Percentiles rank a stretch among this genome's conserved stretches.
Evolutionary conservation across 2,113 vertebrate genomes (phyloP).

Genomic region (Speoplatyrhinus poulsoni): DNA sequence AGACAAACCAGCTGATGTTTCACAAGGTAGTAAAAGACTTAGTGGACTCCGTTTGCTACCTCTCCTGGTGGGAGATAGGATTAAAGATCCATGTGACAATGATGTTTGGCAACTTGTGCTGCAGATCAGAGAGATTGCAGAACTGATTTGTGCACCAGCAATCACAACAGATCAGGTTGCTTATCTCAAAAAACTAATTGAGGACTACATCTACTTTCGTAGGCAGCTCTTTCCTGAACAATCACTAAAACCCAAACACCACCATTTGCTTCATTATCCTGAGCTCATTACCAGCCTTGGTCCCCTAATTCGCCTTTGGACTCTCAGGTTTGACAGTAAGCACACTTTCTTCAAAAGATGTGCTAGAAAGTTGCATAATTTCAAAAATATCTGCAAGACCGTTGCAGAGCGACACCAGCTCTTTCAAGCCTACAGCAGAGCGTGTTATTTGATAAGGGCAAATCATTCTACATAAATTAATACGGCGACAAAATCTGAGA

Average conservation of each 20-base stretch:
- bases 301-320: conserved; percentile 6
- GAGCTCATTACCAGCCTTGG: neutral
- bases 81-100: too few species aligned
- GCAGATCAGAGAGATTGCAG: too few species aligned
- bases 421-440: neutral
- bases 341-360: neutral
- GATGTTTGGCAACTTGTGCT: too few species aligned
- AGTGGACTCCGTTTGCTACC: neutral
- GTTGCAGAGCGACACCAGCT: conserved; percentile 10
- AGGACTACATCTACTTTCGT: conserved; percentile 7
- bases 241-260: conserved; percentile 13
- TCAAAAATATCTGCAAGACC: neutral
- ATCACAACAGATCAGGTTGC: neutral
- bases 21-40: neutral
- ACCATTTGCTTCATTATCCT: conserved; percentile 8
- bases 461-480: too few species aligned
- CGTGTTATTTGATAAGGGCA: too few species aligned
- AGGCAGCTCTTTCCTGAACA: neutral
- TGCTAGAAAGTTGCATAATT: too few species aligned
- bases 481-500: too few species aligned
- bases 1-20: conserved; percentile 13
- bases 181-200: conserved; percentile 1
- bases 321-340: neutral
- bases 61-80: too few species aligned
- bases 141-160: conserved; percentile 6